These are phyloP conservation scores for Drosophila lacicola DNA, from an alignment of 2,888 invertebrate genomes.

Conservation along the genomic window DNA sequence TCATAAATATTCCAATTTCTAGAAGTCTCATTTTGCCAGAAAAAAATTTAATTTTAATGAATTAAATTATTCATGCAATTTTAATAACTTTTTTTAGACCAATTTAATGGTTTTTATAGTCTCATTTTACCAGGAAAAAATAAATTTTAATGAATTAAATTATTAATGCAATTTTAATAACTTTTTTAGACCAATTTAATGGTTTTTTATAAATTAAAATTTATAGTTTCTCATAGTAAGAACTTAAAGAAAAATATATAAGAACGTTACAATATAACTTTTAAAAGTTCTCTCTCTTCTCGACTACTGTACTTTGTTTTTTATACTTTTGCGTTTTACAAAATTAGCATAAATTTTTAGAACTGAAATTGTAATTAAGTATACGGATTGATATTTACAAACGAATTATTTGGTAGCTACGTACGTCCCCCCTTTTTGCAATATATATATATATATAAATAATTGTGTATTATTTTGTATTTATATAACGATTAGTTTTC, in stretches of 20 bases:
- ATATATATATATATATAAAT: conserved; percentile 42
- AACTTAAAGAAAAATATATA: no score
- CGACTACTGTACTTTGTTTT: conserved; percentile 12
- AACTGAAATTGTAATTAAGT: conserved; percentile 65
- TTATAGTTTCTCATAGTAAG: no score
- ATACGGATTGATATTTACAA: conserved; percentile 52
- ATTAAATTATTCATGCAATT: no score
- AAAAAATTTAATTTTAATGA: no score
- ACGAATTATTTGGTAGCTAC: conserved; percentile 32
- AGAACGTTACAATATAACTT: no score
- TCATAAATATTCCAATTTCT: not conserved
- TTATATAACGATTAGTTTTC: conserved; percentile 31
- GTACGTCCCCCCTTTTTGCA: conserved; percentile 65
- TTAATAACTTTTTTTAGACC: no score
- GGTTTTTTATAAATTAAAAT: no score
- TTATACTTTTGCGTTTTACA: conserved; percentile 15
- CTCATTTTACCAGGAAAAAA: not conserved
- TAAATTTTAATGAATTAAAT: no score
- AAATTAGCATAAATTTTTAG: conserved; percentile 70
- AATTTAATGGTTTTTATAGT: not conserved
- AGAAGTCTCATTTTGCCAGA: not conserved
- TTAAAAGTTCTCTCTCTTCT: no score
- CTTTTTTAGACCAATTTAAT: no score
- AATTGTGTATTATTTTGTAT: conserved; percentile 44
- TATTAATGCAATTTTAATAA: no score